Evolutionary conservation across 2,113 vertebrate species (phyloP), one percentile per base, ranked within the genome.

Genomic region (Myiozetetes cayanensis): DNA sequence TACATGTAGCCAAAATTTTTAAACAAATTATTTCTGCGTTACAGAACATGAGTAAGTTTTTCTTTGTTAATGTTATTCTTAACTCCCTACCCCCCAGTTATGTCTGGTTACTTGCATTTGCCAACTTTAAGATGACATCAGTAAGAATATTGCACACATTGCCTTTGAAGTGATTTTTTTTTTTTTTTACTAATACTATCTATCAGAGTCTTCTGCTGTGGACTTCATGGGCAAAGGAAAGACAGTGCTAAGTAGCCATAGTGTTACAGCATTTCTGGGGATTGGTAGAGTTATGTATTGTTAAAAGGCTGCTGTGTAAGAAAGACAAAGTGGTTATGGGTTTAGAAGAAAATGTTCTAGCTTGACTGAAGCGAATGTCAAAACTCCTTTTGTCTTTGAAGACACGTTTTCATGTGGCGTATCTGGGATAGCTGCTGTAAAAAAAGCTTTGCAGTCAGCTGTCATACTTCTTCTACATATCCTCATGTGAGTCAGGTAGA

Each of bases 361-460:
- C 68, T 59, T 85, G 27, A 74, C 68, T 88, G 87, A 93, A 88
- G 52, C 55, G 63, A 37, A 65, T 66, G 85, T 92, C 92, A 88
- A 74, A 88, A 43, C 59, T 74, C 58, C 67, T 80, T 91, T 83
- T 88, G 50, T 87, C 90, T 71, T 86, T 71, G 63, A 74, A 79
- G 87, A 74, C 2, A 1, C 55, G 31, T 94, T 95, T 90, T 94
- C n/a, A 56, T n/a, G 43, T 94, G 90, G 35, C 90, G 8, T 84
- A 84, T 90, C 87, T 95, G 65, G 93, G 87, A 77, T 86, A 95
- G 59, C 61, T 92, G n/a, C 83, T 79, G 31, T 65, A 55, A 87
- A 58, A 66, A 89, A 76, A 68, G 18, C 73, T 67, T 85, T 75
- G 56, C 68, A 91, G 46, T 96, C 87, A 83, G 43, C 74, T 91